A percentile compares a stretch with the other conserved stretches of the same genome.
Conservation (phyloP, 2,113 vertebrate genomes). For the Rutilus rutilus region DNA sequence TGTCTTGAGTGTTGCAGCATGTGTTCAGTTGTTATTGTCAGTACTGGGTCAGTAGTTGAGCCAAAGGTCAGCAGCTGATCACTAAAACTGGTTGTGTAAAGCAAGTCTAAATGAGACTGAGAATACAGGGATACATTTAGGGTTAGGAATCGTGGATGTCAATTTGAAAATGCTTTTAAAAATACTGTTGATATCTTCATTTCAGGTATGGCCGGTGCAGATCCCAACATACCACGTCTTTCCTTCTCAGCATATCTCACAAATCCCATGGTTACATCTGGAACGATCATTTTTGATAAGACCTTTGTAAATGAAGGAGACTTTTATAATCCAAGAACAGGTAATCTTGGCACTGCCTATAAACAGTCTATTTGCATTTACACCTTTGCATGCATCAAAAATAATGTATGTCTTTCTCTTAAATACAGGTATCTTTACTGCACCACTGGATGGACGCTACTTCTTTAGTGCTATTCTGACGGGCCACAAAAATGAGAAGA, state of each 20-base stretch:
- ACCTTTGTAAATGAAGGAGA: constrained; percentile 87
- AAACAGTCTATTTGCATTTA: constrained; percentile 1
- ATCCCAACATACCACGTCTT: constrained; percentile 74
- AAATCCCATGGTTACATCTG: constrained; percentile 75
- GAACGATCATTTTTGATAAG: constrained; percentile 90
- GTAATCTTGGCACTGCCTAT: constrained; percentile 63
- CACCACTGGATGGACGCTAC: constrained; percentile 85
- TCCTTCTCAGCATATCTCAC: constrained; percentile 91
- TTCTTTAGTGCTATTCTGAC: constrained; percentile 90
- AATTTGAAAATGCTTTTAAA: background rate
- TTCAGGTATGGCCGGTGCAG: constrained; percentile 80
- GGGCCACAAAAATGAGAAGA: constrained; percentile 85
- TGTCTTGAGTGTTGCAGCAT: constrained; percentile 2
- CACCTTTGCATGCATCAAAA: too few relatives aligned
- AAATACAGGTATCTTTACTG: constrained; percentile 85
- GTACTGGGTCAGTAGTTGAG: constrained; percentile 21
- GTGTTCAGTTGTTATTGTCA: constrained; percentile 21
- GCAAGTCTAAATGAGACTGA: background rate
- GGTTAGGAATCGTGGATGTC: background rate
- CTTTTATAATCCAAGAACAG: constrained; percentile 83
- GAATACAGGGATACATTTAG: background rate
- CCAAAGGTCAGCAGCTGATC: constrained; percentile 37
- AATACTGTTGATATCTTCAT: background rate
- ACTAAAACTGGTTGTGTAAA: constrained; percentile 24
- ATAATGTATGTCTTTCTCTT: background rate